Evolutionary conservation across 2,888 invertebrate genomes (phyloP).

Genomic region (Pachycephus smyrnensis): DNA sequence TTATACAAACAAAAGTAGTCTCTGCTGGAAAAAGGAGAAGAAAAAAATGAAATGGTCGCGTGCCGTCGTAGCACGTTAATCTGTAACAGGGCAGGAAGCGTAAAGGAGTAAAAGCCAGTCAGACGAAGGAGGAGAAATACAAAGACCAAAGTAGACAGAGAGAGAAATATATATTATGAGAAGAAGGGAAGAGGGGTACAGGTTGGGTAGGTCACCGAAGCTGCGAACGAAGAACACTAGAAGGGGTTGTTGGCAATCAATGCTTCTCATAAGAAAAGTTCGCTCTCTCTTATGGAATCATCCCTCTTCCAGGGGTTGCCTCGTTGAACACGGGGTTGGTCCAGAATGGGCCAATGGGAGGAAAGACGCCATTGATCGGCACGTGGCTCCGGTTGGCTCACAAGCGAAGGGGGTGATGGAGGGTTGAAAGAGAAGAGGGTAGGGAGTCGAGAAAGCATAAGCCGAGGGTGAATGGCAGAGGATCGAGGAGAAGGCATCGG

Average conservation of each 20-base stretch:
- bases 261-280: conserved; percentile 64
- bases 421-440: conserved; percentile 26
- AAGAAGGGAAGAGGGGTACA: not conserved
- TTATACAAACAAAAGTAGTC: not conserved
- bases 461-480: conserved; percentile 28
- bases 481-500: conserved; percentile 21
- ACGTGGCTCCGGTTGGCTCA: conserved; percentile 62
- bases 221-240: conserved; percentile 23
- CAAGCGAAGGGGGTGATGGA: conserved; percentile 26
- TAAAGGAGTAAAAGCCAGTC: conserved; percentile 19
- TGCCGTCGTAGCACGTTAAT: conserved; percentile 10
- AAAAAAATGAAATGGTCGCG: conserved; percentile 17
- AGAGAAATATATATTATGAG: conserved; percentile 13
- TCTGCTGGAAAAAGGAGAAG: conserved; percentile 19
- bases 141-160: conserved; percentile 32
- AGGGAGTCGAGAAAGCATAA: conserved; percentile 30
- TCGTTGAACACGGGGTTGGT: conserved; percentile 49
- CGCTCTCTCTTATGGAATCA: conserved; percentile 56
- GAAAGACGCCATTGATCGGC: conserved; percentile 67
- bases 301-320: conserved; percentile 33
- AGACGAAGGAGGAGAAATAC: conserved; percentile 19
- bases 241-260: conserved; percentile 66
- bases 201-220: not conserved
- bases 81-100: conserved; percentile 18
- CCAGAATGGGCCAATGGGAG: conserved; percentile 61